A percentile compares a stretch with the other conserved stretches of the same genome.
phyloP scores from a whole-genome alignment of 2,113 vertebrate genomes.

The Gymnarchus niloticus region DNA sequence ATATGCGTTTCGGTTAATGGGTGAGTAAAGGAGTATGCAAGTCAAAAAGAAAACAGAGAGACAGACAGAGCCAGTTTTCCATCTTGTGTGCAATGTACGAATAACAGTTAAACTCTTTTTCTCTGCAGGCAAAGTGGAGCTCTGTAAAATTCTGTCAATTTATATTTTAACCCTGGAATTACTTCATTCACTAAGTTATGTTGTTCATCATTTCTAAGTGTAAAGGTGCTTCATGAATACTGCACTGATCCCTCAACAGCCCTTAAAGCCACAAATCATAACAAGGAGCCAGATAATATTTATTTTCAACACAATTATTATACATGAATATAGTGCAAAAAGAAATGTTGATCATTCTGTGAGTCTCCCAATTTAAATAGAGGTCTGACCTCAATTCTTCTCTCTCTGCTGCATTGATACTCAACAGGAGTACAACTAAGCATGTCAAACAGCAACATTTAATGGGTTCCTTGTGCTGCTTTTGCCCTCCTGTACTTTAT shows the following conservation, averaged over 20 bases:
- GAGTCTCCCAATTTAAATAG: conserved; percentile 8
- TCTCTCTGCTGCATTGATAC: conserved; percentile 15
- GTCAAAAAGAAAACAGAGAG: neutral
- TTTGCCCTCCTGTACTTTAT: neutral
- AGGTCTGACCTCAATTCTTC: conserved; percentile 15
- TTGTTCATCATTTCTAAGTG: neutral
- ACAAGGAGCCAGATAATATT: conserved; percentile 3
- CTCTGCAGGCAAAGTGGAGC: neutral
- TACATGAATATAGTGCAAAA: neutral
- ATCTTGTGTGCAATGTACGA: neutral
- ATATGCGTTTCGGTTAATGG: too few species aligned
- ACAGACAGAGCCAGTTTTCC: neutral
- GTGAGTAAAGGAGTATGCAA: too few species aligned
- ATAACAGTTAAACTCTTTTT: neutral
- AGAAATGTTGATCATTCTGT: neutral
- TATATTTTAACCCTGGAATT: neutral
- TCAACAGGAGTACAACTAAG: conserved; percentile 6
- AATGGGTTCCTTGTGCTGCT: conserved; percentile 17
- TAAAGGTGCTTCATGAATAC: conserved; percentile 1
- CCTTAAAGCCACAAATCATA: conserved; percentile 12
- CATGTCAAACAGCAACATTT: conserved; percentile 20
- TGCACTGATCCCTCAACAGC: conserved; percentile 3
- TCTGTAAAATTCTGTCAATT: neutral
- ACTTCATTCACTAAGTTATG: neutral
- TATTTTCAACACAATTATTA: conserved; percentile 11